Evolutionary conservation across 2,113 vertebrate genomes (phyloP).

Genomic region (Phyllopteryx taeniolatus): DNA sequence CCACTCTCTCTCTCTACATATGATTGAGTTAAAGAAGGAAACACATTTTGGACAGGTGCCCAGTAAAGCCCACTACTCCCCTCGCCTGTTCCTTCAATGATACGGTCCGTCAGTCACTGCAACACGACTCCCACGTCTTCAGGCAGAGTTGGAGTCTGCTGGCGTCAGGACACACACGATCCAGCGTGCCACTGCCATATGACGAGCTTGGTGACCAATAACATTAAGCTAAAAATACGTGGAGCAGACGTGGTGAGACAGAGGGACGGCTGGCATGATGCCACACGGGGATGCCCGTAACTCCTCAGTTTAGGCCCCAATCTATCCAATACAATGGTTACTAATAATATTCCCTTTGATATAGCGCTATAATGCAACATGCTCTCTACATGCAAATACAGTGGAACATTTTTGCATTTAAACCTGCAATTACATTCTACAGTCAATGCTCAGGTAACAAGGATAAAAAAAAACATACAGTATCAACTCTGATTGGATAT

Average conservation of each 20-base stretch:
- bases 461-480: too few species aligned
- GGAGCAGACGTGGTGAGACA: slow-evolving; percentile 1
- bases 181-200: background rate
- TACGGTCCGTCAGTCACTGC: slow-evolving; percentile 43
- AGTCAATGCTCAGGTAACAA: too few species aligned
- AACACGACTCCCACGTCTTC: slow-evolving; percentile 44
- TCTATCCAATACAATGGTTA: background rate
- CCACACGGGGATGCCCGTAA: slow-evolving; percentile 27
- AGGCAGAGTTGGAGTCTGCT: slow-evolving; percentile 21
- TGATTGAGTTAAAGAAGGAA: slow-evolving; percentile 59
- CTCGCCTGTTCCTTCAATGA: slow-evolving; percentile 37
- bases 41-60: slow-evolving; percentile 64
- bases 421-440: too few species aligned
- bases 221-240: background rate
- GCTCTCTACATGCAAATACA: too few species aligned
- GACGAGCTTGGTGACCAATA: background rate
- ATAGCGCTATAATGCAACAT: too few species aligned
- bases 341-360: background rate
- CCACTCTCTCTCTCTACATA: slow-evolving; percentile 29
- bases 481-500: too few species aligned
- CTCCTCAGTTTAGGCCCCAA: background rate
- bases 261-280: slow-evolving; percentile 18
- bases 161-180: slow-evolving; percentile 20
- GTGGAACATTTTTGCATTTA: too few species aligned
- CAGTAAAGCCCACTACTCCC: slow-evolving; percentile 24